phyloP scores from a whole-genome alignment of 2,888 invertebrate genomes.

The Melipona bicolor region DNA sequence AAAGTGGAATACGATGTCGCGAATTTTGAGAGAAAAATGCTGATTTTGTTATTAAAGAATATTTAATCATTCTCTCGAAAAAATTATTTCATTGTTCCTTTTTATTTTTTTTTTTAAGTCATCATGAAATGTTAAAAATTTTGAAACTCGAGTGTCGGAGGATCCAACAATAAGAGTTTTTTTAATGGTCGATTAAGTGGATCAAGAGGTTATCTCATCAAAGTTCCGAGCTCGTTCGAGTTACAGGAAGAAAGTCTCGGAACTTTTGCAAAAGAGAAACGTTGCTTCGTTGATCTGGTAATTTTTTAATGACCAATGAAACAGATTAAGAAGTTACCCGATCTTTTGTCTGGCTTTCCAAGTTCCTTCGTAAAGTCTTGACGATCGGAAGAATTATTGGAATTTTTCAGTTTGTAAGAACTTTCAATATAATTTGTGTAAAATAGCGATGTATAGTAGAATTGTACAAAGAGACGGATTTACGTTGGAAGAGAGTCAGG shows the following conservation, averaged over 20 bases:
- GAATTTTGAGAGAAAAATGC: neutral
- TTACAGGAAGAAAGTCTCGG: neutral
- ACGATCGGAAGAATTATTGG: neutral
- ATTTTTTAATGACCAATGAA: neutral
- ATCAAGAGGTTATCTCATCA: neutral
- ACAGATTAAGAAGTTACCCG: neutral
- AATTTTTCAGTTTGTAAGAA: no score
- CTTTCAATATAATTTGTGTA: no score
- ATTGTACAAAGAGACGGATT: no score
- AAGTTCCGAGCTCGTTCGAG: neutral
- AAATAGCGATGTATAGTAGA: no score
- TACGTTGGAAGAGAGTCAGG: no score
- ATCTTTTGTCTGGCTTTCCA: neutral
- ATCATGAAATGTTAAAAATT: no score
- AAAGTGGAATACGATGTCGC: neutral
- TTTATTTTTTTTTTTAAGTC: no score
- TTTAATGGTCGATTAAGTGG: neutral
- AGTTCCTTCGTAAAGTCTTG: neutral
- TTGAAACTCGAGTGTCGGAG: neutral
- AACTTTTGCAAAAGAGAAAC: neutral
- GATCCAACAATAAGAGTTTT: neutral
- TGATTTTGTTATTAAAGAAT: neutral
- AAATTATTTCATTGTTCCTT: no score
- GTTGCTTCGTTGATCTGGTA: neutral
- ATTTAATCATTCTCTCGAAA: no score